A percentile compares a stretch with the other conserved stretches of the same genome.
These are phyloP conservation scores for Sthenelais limicola DNA, from an alignment of 2,888 invertebrate genomes.

Conservation along the genomic window DNA sequence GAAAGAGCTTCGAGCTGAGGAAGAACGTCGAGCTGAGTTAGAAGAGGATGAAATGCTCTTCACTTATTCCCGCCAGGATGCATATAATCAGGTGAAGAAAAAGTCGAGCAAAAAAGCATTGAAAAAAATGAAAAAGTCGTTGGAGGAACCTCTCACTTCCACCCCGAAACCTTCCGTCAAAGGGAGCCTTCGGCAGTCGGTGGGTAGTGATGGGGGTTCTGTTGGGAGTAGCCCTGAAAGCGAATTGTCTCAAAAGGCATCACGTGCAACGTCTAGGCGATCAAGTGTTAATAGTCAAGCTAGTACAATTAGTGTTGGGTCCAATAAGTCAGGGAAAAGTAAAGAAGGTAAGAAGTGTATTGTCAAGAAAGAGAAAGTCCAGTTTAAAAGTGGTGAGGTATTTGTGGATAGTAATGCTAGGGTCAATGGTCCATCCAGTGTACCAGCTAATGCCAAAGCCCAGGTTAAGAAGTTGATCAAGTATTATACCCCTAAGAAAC, in stretches of 20 bases:
- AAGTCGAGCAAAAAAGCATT: constrained; percentile 29
- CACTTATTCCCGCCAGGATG: constrained; percentile 84
- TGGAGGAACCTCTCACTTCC: not conserved
- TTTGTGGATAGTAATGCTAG: not conserved
- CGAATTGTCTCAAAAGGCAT: not conserved
- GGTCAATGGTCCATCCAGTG: not conserved
- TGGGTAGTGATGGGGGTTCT: not conserved
- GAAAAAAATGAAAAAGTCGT: constrained; percentile 29
- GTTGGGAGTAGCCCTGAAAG: constrained; percentile 23
- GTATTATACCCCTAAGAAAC: not conserved
- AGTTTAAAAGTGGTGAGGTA: not conserved
- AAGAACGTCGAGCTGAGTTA: constrained; percentile 69
- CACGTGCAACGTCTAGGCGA: not conserved
- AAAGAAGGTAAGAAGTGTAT: not conserved
- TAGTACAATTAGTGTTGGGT: constrained; percentile 7
- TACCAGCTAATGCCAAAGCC: constrained; percentile 6
- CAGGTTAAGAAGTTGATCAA: too few species aligned
- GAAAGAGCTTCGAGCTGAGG: constrained; percentile 74
- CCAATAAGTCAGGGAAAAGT: constrained; percentile 7
- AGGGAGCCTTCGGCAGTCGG: not conserved
- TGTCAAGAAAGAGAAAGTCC: not conserved
- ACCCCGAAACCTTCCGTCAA: not conserved
- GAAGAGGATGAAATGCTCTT: constrained; percentile 77
- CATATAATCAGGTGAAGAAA: constrained; percentile 88
- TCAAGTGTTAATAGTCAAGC: constrained; percentile 19